These are phyloP conservation scores for Apamea crenata DNA, from an alignment of 2,888 invertebrate species.

Conservation along the genomic window DNA sequence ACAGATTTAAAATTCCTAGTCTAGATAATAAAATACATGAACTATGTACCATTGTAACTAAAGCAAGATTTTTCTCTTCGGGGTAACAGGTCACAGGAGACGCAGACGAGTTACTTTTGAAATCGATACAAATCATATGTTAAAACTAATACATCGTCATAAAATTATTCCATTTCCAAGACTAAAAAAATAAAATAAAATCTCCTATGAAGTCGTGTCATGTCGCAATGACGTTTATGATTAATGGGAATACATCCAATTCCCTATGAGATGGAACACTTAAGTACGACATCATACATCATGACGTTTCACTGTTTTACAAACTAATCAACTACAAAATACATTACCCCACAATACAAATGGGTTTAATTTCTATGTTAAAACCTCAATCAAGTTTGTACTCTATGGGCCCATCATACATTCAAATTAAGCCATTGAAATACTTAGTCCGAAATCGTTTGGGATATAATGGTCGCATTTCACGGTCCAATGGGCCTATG, in stretches of 20 bases:
- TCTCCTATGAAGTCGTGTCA: background rate
- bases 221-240: constrained; percentile 32
- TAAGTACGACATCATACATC: constrained; percentile 8
- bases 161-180: background rate
- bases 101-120: background rate
- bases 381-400: constrained; percentile 57
- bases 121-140: background rate
- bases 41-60: background rate
- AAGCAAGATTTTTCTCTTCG: background rate
- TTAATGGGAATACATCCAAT: constrained; percentile 42
- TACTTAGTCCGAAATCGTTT: constrained; percentile 68
- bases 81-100: background rate
- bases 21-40: background rate
- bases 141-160: background rate
- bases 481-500: constrained; percentile 76
- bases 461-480: constrained; percentile 74
- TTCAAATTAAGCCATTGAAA: constrained; percentile 79
- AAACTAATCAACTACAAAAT: constrained; percentile 47
- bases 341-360: constrained; percentile 31
- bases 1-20: background rate
- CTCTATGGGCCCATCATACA: constrained; percentile 56
- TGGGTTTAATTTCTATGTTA: constrained; percentile 62
- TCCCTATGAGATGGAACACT: constrained; percentile 3
- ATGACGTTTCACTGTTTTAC: constrained; percentile 37
- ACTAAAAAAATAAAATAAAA: background rate